Base-by-base conservation (phyloP, 2,113 vertebrate genomes). In the Sceloporus tristichus region DNA sequence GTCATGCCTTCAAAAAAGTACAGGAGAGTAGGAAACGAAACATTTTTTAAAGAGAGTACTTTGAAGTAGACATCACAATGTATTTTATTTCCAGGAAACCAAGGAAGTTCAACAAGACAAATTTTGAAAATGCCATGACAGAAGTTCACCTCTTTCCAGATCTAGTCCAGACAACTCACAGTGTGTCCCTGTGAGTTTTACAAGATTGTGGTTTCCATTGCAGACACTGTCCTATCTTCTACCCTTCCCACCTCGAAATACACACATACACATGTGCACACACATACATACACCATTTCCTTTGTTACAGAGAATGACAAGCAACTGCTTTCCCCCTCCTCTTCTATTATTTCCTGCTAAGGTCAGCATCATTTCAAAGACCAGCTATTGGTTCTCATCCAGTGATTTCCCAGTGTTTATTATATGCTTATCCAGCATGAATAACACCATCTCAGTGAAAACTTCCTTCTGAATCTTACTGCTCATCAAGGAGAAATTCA, bases 401-500 rank as follows among this genome's bases (percentile, higher is more conserved):
- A 3, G 19, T 71, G 71, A 85, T 91, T 94, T 93, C 88, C 16
- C 42, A 66, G 29, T 54, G 91, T 79, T 91, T 91, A 82, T 68
- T 91, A 82, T 93, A 92, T 90, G 92, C 92, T 92, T 95, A 92
- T 91, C 78, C 70, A 88, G 92, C 92, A 94, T 91, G 96, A 95
- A 96, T 94, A 91, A 96, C 94, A 86, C 94, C 93, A 93, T 96
- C 95, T 92, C 93, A 87, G 48, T 79, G 48, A 79, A 94, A 95
- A 91, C 84, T 71, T 92, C 95, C 97, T 97, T 97, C 93, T 94
- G 97, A 97, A 95, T 96, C 96, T 96, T 96, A 93, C 95, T 86
- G 84, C 95, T 97, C 96, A 94, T 98, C 97, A 95, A 91, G 93
- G 96, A 97, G 96, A 97, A 96, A 98, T 96, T 96, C 96, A 95